Conservation (phyloP, 1,140 invertebrate genomes). For the Hypothenemus hampei region DNA sequence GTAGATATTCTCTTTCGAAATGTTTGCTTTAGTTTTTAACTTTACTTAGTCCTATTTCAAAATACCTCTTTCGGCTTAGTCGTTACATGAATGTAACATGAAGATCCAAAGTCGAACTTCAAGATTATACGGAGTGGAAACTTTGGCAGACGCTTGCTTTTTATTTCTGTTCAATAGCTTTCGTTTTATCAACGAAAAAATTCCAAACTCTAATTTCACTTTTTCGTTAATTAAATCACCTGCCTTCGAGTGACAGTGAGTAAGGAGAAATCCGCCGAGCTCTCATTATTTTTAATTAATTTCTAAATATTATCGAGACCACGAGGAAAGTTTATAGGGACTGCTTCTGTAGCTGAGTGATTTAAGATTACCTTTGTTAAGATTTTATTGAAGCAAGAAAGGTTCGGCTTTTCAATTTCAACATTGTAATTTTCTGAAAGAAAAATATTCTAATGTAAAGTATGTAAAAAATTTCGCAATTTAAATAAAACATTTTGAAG, state of each 20-base stretch:
- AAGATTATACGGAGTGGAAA: constrained; percentile 23
- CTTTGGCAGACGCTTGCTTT: constrained; percentile 12
- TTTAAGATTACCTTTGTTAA: background rate
- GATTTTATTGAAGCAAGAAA: background rate
- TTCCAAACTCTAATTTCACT: background rate
- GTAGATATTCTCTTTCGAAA: constrained; percentile 17
- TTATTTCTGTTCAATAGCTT: constrained; percentile 18
- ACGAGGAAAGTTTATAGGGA: background rate
- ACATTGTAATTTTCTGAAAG: too few species aligned
- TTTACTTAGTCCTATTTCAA: constrained; percentile 18
- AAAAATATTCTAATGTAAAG: too few species aligned
- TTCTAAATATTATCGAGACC: background rate
- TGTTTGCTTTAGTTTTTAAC: constrained; percentile 20
- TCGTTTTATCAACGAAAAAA: background rate
- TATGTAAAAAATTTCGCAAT: too few species aligned
- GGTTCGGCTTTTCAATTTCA: too few species aligned
- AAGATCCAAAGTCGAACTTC: constrained; percentile 20
- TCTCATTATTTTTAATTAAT: background rate
- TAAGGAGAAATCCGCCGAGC: background rate
- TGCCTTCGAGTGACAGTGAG: background rate
- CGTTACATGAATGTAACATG: constrained; percentile 24
- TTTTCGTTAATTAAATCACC: background rate
- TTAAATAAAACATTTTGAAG: too few species aligned
- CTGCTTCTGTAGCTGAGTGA: background rate
- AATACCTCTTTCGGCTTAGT: constrained; percentile 21